Base-by-base conservation (phyloP, 2,797 vertebrate genomes). In the Hoplostethus mediterraneus region DNA sequence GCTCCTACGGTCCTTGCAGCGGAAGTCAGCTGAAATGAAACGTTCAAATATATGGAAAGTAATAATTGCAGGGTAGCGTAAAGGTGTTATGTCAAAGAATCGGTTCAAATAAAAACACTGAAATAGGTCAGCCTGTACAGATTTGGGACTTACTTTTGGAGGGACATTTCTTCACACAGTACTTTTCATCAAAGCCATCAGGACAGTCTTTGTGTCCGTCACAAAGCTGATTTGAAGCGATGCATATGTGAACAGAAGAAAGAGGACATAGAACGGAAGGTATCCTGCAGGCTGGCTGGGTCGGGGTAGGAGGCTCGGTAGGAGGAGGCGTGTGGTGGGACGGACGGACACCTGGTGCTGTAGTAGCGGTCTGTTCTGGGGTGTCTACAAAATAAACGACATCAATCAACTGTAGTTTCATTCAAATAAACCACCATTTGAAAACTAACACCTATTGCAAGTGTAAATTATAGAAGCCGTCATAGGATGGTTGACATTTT, bases 181-280 rank as follows among this genome's bases (percentile, higher is more conserved):
- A 80, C 0, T 94, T 85, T 75, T 98, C 96, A 65, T 98, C 96
- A 6, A 92, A 96, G 31, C 95, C 95, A 56, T 97, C 95, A 0
- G 79, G 83, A 69, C 97, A 97, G 88, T 97, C 96, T 5, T 79
- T 80, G 8, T 81, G 87, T 0, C 96, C 95, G 0, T 92, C 85
- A 8, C 96, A 97, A 54, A 96, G 8, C 40, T 92, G 94, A 9
- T 83, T 90, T 0, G 73, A 87, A 30, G 92, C 79, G 42, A 97
- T 79, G 0, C 95, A 96, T 49, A 91, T 71, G 0, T 11, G 31
- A 14, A n/a, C 45, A 42, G 82, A 76, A 38, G 91, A 87, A 0
- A 89, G 85, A 8, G 10, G 90, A 82, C 95, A 97, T 47, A 61
- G 83, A 9, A 95, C 28, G 0, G 81, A 85, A 0, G 93, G 93